A percentile compares a stretch with the other conserved stretches of the same genome.
These are phyloP conservation scores for Bicyclus anynana DNA, from an alignment of 1,140 invertebrate genomes.

Conservation along the genomic window DNA sequence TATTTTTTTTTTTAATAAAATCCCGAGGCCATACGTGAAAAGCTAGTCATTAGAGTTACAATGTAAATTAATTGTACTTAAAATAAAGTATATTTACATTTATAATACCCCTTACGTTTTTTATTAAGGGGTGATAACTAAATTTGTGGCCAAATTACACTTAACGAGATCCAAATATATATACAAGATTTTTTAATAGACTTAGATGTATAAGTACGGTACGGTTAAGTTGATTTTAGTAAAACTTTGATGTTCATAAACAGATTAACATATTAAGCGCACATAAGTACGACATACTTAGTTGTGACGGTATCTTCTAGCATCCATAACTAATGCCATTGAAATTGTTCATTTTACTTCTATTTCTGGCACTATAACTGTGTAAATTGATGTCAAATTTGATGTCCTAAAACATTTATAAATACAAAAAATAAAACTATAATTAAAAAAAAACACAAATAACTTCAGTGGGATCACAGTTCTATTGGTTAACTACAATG, in stretches of 20 bases:
- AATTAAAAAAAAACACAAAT: no score
- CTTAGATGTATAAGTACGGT: conserved; percentile 52
- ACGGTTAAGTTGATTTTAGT: conserved; percentile 38
- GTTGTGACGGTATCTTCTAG: no score
- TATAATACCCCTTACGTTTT: conserved; percentile 58
- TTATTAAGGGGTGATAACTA: conserved; percentile 59
- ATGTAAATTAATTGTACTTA: conserved; percentile 71
- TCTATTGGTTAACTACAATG: no score
- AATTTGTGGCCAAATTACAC: conserved; percentile 74
- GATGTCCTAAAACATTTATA: no score
- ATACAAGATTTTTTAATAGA: conserved; percentile 69
- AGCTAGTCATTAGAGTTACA: conserved; percentile 73
- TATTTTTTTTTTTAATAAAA: conserved; percentile 27
- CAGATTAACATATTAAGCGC: neutral
- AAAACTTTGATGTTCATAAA: conserved; percentile 2
- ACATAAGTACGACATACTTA: no score
- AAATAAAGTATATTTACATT: conserved; percentile 70
- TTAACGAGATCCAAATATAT: conserved; percentile 73
- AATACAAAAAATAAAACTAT: no score
- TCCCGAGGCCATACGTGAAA: conserved; percentile 66
- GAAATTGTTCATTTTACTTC: no score
- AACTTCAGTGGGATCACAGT: no score
- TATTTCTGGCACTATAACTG: no score
- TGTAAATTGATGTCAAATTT: no score
- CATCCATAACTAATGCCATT: no score